phyloP scores from a whole-genome alignment of 35 echinoderm and acorn worm species.

The Ptychodera flava region DNA sequence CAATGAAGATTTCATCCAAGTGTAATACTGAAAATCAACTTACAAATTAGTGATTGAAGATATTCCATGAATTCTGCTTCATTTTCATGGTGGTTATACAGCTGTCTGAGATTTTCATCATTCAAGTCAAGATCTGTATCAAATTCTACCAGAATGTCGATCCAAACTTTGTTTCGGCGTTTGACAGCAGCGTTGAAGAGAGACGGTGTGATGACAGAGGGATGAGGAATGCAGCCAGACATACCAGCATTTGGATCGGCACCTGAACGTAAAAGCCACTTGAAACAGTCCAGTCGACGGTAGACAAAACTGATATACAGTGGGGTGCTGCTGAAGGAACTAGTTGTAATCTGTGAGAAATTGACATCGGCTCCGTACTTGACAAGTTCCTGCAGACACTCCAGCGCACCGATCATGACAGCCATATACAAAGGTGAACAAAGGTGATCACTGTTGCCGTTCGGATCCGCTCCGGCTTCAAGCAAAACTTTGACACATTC shows the following conservation, averaged over 20 bases:
- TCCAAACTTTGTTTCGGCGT: neutral
- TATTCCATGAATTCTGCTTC: neutral
- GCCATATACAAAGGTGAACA: conserved; percentile 62
- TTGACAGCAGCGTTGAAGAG: neutral
- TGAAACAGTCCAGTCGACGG: conserved; percentile 43
- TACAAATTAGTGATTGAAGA: neutral
- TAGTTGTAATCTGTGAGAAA: conserved; percentile 18
- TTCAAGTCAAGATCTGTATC: neutral
- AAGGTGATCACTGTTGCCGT: conserved; percentile 44
- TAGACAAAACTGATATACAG: conserved; percentile 55
- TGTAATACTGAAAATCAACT: no score
- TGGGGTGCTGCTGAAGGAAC: conserved; percentile 18
- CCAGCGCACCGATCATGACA: conserved; percentile 34
- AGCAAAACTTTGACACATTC: conserved; percentile 49
- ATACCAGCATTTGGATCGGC: conserved; percentile 43
- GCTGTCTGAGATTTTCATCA: neutral
- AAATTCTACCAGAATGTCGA: neutral
- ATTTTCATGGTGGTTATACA: neutral
- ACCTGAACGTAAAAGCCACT: conserved; percentile 26
- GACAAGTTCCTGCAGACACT: conserved; percentile 44
- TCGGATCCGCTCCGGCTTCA: conserved; percentile 33
- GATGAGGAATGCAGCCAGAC: neutral
- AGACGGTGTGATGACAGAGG: neutral
- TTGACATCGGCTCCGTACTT: conserved; percentile 52
- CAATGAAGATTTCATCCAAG: no score